Evolutionary conservation across 2,797 vertebrate genomes (phyloP), one percentile per base, ranked within the genome.

Genomic region (Falco biarmicus): DNA sequence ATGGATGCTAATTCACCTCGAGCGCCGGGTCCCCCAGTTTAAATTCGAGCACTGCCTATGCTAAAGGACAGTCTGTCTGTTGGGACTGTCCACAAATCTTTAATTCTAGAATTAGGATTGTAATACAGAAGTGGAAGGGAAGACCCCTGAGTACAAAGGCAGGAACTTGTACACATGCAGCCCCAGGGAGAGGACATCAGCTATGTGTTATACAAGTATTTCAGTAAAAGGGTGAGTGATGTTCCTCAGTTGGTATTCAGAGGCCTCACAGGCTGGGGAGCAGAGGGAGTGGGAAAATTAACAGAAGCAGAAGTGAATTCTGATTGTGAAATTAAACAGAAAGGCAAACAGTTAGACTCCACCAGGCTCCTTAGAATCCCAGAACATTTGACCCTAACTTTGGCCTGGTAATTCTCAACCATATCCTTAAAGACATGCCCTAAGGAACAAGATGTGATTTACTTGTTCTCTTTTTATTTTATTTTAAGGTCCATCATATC

Each of bases 331-430:
- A 91, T 87, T 83, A 77, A 95, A 90, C 45, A 84, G 78, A 95
- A 90, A 90, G 24, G 17, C 76, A 43, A 87, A 82, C 21, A 95
- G 59, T 37, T 50, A 80, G 79, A 90, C 24, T 84, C 75, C 65
- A 73, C 13, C 31, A 41, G 88, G 56, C 66, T 75, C 51, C 48
- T 84, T 86, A 79, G 83, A 91, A 93, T 89, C 86, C 90, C 85
- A 94, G 69, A 96, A 96, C 60, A 92, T 92, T 75, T 89, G 92
- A 96, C 87, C 10, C 2, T 85, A 87, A 93, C 59, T 94, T 92
- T 96, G 92, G 69, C 70, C 89, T 59, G 24, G 37, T 61, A 48
- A 89, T 82, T 94, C 74, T 87, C 29, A 96, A 51, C 6, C 45
- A 45, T 59, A 86, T 84, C 41, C 65, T 95, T 68, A 45, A 87